Base-by-base conservation (phyloP, 2,797 vertebrate genomes). In the Caiman crocodilus region DNA sequence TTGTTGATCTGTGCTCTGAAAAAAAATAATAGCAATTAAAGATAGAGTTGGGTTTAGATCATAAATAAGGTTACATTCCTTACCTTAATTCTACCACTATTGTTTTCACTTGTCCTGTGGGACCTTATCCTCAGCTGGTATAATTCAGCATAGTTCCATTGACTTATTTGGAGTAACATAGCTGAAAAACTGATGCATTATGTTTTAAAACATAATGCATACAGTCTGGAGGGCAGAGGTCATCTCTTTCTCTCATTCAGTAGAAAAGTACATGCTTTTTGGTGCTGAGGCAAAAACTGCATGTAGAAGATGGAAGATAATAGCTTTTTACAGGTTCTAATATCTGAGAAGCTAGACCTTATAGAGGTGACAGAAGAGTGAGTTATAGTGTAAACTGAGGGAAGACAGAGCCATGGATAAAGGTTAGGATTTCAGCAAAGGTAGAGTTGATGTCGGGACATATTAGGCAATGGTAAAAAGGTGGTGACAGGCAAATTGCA, bases 71-170 rank as follows among this genome's bases (percentile, higher is more conserved):
- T 50, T 50, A 50, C 9, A 3, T 82, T 42, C 7, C 14, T 89
- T 82, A 63, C 25, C 25, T 77, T 79, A 86, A 89, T 82, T 88
- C 15, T 17, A 79, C 69, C 25, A 35, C 20, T 93, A 82, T 2
- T 17, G 61, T 30, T 79, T 17, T 85, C 23, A 56, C 74, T 90
- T 58, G 5, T 85, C 78, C 30, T 9, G 1, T 42, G 55, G 84
- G 11, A 78, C 5, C 15, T 76, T n/a, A 77, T 76, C 13, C 59
- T 71, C 61, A n/a, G 1, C 2, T n/a, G 58, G 13, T 0, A 0
- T 76, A 42, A 56, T 30, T 64, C 23, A 71, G 26, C 17, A 14
- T 76, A 69, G 4, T 55, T 90, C 79, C 2, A 78, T 83, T 85
- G 20, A 28, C 63, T 87, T 42, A 76, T 56, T 90, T 76, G 42